Evolutionary conservation across 1,140 invertebrate species (phyloP).

Genomic region (Bombus fervidus): DNA sequence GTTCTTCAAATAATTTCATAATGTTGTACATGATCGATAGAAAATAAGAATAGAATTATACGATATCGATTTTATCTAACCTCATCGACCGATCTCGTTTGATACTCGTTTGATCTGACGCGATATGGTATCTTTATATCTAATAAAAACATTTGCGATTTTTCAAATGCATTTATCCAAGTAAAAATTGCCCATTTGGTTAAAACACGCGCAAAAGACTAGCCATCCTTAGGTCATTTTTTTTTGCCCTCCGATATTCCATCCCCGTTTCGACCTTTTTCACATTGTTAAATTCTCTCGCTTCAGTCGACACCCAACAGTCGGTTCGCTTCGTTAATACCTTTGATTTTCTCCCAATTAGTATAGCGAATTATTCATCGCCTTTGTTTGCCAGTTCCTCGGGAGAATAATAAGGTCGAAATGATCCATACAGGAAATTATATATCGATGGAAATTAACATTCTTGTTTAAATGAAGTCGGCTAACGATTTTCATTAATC

Average conservation of each 20-base stretch:
- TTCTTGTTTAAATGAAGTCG: too few relatives aligned
- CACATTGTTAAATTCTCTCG: slow-evolving; percentile 71
- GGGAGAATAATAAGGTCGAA: background rate
- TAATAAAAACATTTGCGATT: background rate
- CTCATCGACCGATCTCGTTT: too few relatives aligned
- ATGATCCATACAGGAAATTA: background rate
- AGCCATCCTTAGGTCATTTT: background rate
- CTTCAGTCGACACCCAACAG: slow-evolving; percentile 51
- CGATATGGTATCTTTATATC: background rate
- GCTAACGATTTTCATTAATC: too few relatives aligned
- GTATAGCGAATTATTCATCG: background rate
- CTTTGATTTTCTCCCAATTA: slow-evolving; percentile 42
- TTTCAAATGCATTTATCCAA: background rate
- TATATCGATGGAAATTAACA: too few relatives aligned
- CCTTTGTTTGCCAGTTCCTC: background rate
- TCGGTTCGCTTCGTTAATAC: slow-evolving; percentile 42
- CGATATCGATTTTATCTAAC: background rate
- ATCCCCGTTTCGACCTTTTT: background rate
- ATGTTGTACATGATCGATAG: background rate
- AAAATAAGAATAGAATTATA: background rate
- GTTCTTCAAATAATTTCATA: background rate
- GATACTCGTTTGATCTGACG: background rate
- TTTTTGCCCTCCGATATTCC: background rate
- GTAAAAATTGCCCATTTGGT: background rate
- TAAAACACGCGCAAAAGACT: background rate